phyloP scores from a whole-genome alignment of 2,113 vertebrate genomes.

The Hydrochoerus hydrochaeris region DNA sequence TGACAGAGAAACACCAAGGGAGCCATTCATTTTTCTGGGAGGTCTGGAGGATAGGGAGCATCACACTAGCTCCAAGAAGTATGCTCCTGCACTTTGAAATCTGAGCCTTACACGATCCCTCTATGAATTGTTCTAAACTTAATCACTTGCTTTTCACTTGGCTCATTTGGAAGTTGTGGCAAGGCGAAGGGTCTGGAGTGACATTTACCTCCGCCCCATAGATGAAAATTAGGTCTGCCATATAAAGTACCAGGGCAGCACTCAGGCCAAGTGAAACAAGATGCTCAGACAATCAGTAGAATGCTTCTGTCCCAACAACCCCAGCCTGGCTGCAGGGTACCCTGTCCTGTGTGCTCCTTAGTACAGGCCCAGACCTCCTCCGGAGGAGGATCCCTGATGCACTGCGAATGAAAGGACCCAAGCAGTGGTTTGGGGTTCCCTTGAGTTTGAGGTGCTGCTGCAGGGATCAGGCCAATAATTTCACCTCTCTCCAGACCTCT shows the following conservation, averaged over 20 bases:
- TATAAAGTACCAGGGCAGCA: background rate
- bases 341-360: background rate
- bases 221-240: background rate
- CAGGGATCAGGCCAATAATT: background rate
- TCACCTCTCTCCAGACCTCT: background rate
- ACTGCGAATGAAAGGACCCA: background rate
- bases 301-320: fast-evolving
- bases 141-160: background rate
- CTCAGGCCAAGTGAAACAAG: background rate
- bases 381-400: background rate
- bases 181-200: background rate
- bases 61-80: background rate
- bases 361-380: background rate
- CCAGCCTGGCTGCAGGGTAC: background rate
- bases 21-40: background rate
- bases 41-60: background rate
- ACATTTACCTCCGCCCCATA: background rate
- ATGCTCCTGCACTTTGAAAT: background rate
- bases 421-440: background rate
- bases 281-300: no score
- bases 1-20: background rate
- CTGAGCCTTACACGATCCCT: background rate
- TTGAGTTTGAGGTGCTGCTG: background rate
- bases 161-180: background rate
- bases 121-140: background rate